A percentile compares a stretch with the other conserved stretches of the same genome.
Evolutionary conservation across 2,888 invertebrate species (phyloP).

Genomic region (Nephrotoma guestfalica): DNA sequence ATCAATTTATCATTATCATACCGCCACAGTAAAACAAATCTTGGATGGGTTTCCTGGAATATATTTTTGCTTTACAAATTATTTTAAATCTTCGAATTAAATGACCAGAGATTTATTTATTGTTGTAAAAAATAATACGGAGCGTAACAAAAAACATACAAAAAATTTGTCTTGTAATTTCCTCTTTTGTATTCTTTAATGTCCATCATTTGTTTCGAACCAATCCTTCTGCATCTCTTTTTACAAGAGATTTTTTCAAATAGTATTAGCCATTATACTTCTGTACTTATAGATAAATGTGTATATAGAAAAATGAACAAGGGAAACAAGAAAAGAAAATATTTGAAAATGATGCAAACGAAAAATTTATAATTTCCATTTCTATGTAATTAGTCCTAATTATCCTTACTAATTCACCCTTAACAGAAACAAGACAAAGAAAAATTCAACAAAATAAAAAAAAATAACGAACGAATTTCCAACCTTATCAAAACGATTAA

Average conservation of each 20-base stretch:
- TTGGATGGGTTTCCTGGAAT: not conserved
- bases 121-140: not conserved
- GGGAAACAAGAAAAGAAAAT: not conserved
- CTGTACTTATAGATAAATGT: not conserved
- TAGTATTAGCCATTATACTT: not conserved
- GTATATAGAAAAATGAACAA: not conserved
- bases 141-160: not conserved
- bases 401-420: not conserved
- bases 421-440: not conserved
- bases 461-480: not conserved
- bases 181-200: not conserved
- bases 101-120: not conserved
- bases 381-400: not conserved
- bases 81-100: not conserved
- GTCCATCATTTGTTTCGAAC: not conserved
- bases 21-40: not conserved
- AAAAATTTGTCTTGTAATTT: not conserved
- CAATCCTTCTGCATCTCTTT: not conserved
- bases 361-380: not conserved
- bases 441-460: not conserved
- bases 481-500: not conserved
- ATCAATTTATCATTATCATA: not conserved
- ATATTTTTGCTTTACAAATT: not conserved
- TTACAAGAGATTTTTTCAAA: not conserved
- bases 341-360: not conserved